Conservation (phyloP, 1,140 invertebrate genomes). For the Pantala flavescens region DNA sequence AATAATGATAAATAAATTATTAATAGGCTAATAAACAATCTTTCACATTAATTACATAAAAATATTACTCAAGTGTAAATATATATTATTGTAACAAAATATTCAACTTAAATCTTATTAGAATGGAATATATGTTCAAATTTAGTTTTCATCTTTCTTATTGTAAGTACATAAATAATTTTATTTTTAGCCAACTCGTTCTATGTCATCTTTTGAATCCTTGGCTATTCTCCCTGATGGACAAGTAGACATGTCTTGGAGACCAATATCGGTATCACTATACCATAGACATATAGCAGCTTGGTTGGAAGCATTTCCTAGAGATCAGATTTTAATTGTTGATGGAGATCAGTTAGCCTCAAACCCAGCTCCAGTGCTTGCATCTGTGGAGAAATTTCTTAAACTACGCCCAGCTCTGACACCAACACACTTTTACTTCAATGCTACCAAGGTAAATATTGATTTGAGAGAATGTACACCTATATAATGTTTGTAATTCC, state of each 20-base stretch:
- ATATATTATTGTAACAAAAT: too few relatives aligned
- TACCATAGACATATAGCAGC: conserved; percentile 74
- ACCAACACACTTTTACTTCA: conserved; percentile 80
- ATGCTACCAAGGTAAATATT: conserved; percentile 56
- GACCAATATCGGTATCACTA: conserved; percentile 64
- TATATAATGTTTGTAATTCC: too few relatives aligned
- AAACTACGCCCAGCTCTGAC: background rate
- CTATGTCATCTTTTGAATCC: conserved; percentile 56
- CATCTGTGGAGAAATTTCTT: conserved; percentile 80
- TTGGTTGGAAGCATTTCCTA: conserved; percentile 75
- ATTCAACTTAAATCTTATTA: too few relatives aligned
- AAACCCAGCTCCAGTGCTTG: conserved; percentile 82
- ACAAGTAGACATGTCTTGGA: conserved; percentile 69
- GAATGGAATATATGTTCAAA: too few relatives aligned
- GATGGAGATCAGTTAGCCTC: conserved; percentile 92
- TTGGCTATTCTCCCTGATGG: conserved; percentile 68
- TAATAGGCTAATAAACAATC: too few relatives aligned
- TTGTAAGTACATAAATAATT: too few relatives aligned
- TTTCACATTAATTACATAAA: too few relatives aligned
- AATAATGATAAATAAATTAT: too few relatives aligned
- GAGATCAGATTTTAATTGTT: conserved; percentile 84
- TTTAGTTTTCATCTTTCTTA: too few relatives aligned
- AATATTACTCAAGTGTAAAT: too few relatives aligned
- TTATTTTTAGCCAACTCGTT: background rate
- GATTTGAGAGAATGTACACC: too few relatives aligned